These are phyloP conservation scores for Schlechtendalia chinensis DNA, from an alignment of 1,140 invertebrate species.

Conservation along the genomic window DNA sequence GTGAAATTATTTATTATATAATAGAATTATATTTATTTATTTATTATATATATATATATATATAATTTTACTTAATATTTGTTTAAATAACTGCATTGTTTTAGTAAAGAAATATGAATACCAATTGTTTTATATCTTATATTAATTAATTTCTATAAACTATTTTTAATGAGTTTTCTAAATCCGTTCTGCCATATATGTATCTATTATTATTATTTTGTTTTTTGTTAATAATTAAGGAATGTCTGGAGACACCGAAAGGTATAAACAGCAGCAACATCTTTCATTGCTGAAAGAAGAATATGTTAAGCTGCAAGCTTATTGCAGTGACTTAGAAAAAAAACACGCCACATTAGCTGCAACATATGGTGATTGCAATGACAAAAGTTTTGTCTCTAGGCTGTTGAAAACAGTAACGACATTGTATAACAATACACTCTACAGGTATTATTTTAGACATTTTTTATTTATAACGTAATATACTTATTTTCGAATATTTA, in stretches of 20 bases:
- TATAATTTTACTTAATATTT: too few species aligned
- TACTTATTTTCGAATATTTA: conserved; percentile 57
- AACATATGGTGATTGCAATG: conserved; percentile 60
- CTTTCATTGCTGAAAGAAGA: conserved; percentile 81
- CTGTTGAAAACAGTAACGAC: conserved; percentile 77
- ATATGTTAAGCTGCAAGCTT: conserved; percentile 84
- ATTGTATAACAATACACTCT: conserved; percentile 62
- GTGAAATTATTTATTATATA: too few species aligned
- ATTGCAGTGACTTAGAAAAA: conserved; percentile 76
- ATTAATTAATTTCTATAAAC: too few species aligned
- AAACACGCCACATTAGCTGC: conserved; percentile 76
- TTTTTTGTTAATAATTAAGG: conserved; percentile 19
- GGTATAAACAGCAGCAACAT: conserved; percentile 81
- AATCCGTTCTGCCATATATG: too few species aligned
- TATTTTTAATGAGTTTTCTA: too few species aligned
- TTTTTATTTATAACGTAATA: background rate
- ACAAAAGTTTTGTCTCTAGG: conserved; percentile 76
- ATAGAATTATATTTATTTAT: too few species aligned
- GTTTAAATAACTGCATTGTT: too few species aligned
- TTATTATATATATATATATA: too few species aligned
- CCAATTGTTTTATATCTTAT: too few species aligned
- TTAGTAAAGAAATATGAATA: too few species aligned
- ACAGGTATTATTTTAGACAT: conserved; percentile 47
- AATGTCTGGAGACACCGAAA: conserved; percentile 57
- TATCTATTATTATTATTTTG: background rate